A percentile compares a stretch with the other conserved stretches of the same genome.
phyloP scores from a whole-genome alignment of 1,140 invertebrate genomes.

The Bombus waltoni region DNA sequence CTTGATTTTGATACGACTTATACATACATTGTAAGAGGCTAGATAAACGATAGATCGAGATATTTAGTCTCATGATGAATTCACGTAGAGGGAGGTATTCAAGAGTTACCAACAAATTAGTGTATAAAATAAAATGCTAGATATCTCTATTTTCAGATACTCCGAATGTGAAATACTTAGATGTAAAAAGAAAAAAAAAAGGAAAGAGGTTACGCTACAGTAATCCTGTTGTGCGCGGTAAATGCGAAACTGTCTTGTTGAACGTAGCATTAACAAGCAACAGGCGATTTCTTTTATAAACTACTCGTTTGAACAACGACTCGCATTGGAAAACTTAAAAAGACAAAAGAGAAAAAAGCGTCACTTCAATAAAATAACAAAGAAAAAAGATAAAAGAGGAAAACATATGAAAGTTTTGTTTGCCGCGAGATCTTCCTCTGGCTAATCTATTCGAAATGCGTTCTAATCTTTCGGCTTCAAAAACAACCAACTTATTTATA shows the following conservation, averaged over 20 bases:
- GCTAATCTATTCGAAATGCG: constrained; percentile 19
- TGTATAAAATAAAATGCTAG: constrained; percentile 39
- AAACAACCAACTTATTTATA: constrained; percentile 40
- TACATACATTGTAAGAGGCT: constrained; percentile 57
- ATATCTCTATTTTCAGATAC: constrained; percentile 56
- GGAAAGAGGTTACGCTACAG: neutral
- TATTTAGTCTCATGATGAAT: constrained; percentile 45
- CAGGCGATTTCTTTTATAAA: constrained; percentile 18
- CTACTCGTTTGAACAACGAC: constrained; percentile 31
- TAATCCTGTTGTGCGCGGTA: neutral
- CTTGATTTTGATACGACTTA: constrained; percentile 76
- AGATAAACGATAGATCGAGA: constrained; percentile 43
- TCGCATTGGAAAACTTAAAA: neutral
- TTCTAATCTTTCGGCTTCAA: constrained; percentile 56
- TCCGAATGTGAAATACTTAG: constrained; percentile 51
- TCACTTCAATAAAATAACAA: constrained; percentile 11
- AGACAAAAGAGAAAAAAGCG: neutral
- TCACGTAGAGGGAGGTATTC: constrained; percentile 39
- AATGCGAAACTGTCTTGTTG: constrained; percentile 28
- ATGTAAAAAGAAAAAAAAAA: constrained; percentile 51
- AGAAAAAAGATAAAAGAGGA: neutral
- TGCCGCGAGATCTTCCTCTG: constrained; percentile 46
- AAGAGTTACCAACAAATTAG: constrained; percentile 42
- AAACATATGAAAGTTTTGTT: constrained; percentile 4
- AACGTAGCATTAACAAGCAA: constrained; percentile 23